These are phyloP conservation scores for Dryomyza anilis DNA, from an alignment of 2,888 invertebrate genomes.

Conservation along the genomic window DNA sequence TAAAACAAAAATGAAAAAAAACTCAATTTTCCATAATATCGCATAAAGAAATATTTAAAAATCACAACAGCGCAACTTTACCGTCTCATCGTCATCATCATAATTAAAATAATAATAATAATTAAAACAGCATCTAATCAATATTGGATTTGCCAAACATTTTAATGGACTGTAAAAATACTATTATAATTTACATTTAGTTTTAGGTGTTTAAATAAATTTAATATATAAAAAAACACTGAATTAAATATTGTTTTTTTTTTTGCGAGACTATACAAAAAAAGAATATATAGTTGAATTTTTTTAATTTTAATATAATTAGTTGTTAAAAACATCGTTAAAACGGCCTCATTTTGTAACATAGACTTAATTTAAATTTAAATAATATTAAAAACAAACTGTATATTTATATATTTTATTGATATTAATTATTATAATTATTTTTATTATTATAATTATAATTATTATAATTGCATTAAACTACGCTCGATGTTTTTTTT, in stretches of 20 bases:
- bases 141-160: not conserved
- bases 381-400: too few species aligned
- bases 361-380: too few species aligned
- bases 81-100: not conserved
- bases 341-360: too few species aligned
- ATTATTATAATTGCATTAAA: constrained; percentile 12
- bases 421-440: constrained; percentile 1
- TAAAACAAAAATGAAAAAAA: constrained; percentile 10
- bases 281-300: too few species aligned
- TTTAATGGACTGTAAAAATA: constrained; percentile 19
- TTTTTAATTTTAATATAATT: too few species aligned
- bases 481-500: not conserved
- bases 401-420: not conserved
- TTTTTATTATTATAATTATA: constrained; percentile 7
- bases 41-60: not conserved
- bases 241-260: not conserved
- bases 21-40: not conserved
- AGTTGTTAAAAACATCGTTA: too few species aligned
- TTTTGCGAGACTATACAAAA: too few species aligned
- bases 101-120: too few species aligned
- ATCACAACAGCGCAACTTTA: not conserved
- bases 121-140: not conserved
- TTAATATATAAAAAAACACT: not conserved
- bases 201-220: not conserved
- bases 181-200: too few species aligned